Percentiles rank a stretch among this genome's conserved stretches.
phyloP scores from a whole-genome alignment of 2,113 vertebrate species.

The Mobula hypostoma region DNA sequence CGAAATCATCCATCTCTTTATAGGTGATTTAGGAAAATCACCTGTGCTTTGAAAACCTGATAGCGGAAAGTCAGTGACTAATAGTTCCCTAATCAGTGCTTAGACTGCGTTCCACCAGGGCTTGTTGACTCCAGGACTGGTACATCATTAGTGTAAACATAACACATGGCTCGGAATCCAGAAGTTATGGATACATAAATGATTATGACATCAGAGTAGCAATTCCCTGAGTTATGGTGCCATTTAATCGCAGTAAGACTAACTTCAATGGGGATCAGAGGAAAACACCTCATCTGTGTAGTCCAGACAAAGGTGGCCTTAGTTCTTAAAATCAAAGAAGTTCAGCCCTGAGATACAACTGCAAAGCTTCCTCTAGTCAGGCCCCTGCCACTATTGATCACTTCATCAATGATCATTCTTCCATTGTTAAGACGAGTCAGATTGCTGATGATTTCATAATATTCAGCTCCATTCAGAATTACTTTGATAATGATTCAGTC shows the following conservation, averaged over 20 bases:
- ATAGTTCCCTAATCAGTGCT: not conserved
- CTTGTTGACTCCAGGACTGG: not conserved
- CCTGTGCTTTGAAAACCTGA: not conserved
- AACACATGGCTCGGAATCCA: not conserved
- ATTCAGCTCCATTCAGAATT: not conserved
- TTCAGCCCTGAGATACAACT: not conserved
- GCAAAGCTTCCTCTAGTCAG: not conserved
- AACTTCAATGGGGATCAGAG: not conserved
- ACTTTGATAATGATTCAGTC: not conserved
- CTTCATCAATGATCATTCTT: not conserved
- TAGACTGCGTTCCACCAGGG: not conserved
- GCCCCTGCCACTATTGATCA: not conserved
- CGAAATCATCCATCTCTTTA: not conserved
- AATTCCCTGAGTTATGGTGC: not conserved
- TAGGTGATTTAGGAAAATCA: not conserved
- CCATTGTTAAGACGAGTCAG: not conserved
- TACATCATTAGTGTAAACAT: not conserved
- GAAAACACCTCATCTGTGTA: not conserved
- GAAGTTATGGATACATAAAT: not conserved
- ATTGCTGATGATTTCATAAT: not conserved
- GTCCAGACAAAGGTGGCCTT: not conserved
- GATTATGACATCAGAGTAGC: not conserved
- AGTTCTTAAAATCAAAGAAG: not conserved
- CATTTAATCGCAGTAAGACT: not conserved
- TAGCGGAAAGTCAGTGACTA: not conserved